Base-by-base conservation (phyloP, 2,888 invertebrate genomes). In the Pharmacophagus antenor region DNA sequence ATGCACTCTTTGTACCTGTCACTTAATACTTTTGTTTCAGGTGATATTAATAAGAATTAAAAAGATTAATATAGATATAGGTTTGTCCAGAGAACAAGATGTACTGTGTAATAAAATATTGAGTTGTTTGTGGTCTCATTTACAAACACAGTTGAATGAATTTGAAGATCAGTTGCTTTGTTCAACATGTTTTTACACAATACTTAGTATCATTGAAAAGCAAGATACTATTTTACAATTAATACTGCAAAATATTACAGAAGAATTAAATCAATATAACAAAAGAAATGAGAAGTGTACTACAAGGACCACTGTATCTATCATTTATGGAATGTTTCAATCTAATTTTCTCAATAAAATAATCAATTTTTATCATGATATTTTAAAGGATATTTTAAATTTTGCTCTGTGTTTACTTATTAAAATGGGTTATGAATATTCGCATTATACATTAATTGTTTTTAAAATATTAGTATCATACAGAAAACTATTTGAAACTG, bases 391-490 rank as follows among this genome's bases (percentile, higher is more conserved):
- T 25, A 61, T 82, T 67, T 67, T 89, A 63, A 63, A 71, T 60
- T 60, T 64, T 54, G 65, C 76, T 62, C 70, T 91, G 77, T 60
- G 77, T 70, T 66, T 85, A 70, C 65, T 83, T 65, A 63, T 78
- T 62, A 17, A 69, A 49, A 72, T 84, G 84, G 79, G 88, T 72
- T 84, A 87, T 87, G 75, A 85, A 63, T 93, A 93, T 67, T 89
- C 92, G n/a, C 82, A 81, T 68, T 83, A 85, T 65, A 91, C 92
- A 63, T 92, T 88, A 64, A 80, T 92, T 50, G 81, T 84, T 44
- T 92, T 92, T 56, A 92, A 92, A 77, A 84, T 85, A 58, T 75
- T 93, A 10, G 78, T 81, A 47, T 75, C 88, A 69, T 82, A 91
- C 54, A 80, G 84, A 61, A 90, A 84, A 72, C 76, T 88, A 1